phyloP scores from a whole-genome alignment of 64 coral and sea anemone species.

The Stichodactyla helianthus region DNA sequence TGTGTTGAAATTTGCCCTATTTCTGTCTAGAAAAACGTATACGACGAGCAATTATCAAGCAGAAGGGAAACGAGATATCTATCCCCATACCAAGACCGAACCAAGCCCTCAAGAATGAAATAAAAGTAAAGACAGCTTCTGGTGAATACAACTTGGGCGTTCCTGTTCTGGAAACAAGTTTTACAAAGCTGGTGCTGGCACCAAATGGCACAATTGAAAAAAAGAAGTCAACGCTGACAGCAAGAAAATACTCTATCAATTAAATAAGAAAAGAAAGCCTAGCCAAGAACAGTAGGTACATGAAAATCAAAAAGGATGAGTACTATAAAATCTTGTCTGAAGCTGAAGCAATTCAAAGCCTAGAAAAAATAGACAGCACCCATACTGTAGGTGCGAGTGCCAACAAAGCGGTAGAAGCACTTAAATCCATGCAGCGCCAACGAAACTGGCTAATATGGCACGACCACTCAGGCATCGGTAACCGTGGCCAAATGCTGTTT shows the following conservation, averaged over 20 bases:
- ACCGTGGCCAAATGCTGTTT: slow-evolving; percentile 23
- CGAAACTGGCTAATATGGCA: slow-evolving; percentile 14
- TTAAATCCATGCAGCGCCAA: not conserved
- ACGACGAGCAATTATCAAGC: slow-evolving; percentile 11
- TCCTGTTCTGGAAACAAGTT: not conserved
- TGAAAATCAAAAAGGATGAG: not conserved
- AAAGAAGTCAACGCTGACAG: not conserved
- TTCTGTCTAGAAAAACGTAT: not conserved
- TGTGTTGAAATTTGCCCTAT: too few relatives aligned
- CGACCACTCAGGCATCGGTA: slow-evolving; percentile 31
- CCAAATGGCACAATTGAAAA: slow-evolving; percentile 19
- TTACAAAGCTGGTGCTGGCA: not conserved
- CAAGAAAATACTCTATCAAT: slow-evolving; percentile 7
- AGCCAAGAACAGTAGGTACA: not conserved
- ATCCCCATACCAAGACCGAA: not conserved
- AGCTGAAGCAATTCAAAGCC: too few relatives aligned
- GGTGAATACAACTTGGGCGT: slow-evolving; percentile 14
- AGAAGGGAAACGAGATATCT: not conserved
- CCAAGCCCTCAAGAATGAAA: not conserved
- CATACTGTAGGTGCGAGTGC: too few relatives aligned
- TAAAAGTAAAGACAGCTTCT: slow-evolving; percentile 1
- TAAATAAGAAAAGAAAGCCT: not conserved
- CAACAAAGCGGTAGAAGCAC: too few relatives aligned
- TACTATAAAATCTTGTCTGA: too few relatives aligned
- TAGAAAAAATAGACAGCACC: too few relatives aligned